phyloP scores from a whole-genome alignment of 1,140 invertebrate species.

The Sitobion miscanthi region DNA sequence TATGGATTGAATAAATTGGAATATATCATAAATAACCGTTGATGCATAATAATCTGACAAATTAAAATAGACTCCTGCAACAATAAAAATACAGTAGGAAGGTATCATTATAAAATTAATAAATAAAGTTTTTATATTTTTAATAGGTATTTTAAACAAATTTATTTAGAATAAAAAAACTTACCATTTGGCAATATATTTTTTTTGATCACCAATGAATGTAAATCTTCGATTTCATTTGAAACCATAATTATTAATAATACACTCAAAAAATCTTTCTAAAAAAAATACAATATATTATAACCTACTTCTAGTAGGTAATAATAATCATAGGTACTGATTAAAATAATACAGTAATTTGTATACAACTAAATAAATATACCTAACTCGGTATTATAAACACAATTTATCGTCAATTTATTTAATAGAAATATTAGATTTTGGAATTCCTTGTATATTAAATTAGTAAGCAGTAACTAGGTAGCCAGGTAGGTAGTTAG shows the following conservation, averaged over 20 bases:
- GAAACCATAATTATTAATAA: not conserved
- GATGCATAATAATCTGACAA: not conserved
- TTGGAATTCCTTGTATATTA: not conserved
- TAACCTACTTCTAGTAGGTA: not conserved
- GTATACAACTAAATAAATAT: not conserved
- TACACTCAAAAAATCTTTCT: not conserved
- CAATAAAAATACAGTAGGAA: not conserved
- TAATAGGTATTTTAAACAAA: not conserved
- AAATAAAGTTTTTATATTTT: not conserved
- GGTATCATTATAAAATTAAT: not conserved
- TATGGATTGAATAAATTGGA: not conserved
- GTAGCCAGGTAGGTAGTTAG: not conserved
- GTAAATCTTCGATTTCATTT: not conserved
- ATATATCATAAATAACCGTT: not conserved
- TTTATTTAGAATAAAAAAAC: not conserved
- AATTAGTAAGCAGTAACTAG: not conserved
- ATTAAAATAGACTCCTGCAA: not conserved
- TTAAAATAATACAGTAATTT: not conserved
- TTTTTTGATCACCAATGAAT: not conserved
- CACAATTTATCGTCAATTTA: not conserved
- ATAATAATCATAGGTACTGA: not conserved
- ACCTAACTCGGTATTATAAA: not conserved
- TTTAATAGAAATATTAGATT: not conserved
- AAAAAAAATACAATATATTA: not conserved
- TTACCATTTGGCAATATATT: not conserved